These are phyloP conservation scores for Biston stratarius DNA, from an alignment of 2,888 invertebrate species.

Conservation along the genomic window DNA sequence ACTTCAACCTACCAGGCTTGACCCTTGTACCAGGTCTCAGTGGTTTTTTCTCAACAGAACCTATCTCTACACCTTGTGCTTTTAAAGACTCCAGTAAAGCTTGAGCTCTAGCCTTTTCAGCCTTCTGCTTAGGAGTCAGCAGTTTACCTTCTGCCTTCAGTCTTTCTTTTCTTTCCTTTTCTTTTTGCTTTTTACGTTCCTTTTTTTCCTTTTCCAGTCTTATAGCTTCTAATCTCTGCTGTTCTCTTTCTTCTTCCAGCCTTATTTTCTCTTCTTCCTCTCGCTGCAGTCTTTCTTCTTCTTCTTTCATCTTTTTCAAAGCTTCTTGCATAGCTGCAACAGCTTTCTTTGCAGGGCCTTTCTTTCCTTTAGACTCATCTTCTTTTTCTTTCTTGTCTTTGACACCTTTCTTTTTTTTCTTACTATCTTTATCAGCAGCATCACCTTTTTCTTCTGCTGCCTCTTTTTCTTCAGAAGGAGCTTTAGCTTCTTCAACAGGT, in stretches of 20 bases:
- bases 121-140: slow-evolving; percentile 96
- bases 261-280: slow-evolving; percentile 94
- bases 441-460: slow-evolving; percentile 64
- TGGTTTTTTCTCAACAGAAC: slow-evolving; percentile 89
- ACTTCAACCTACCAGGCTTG: slow-evolving; percentile 89
- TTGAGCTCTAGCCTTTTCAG: slow-evolving; percentile 94
- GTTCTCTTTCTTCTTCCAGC: slow-evolving; percentile 91
- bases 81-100: slow-evolving; percentile 95
- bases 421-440: slow-evolving; percentile 68
- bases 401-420: slow-evolving; percentile 78
- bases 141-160: slow-evolving; percentile 98
- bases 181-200: slow-evolving; percentile 95
- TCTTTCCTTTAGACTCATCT: slow-evolving; percentile 87
- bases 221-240: slow-evolving; percentile 90
- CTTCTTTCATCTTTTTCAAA: slow-evolving; percentile 94
- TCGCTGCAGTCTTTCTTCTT: slow-evolving; percentile 91
- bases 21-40: slow-evolving; percentile 91
- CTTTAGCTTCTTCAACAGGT: slow-evolving; percentile 56
- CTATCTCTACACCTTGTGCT: slow-evolving; percentile 94
- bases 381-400: slow-evolving; percentile 75
- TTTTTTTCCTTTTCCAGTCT: slow-evolving; percentile 95
- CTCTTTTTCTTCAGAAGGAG: slow-evolving; percentile 67
- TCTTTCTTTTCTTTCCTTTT: slow-evolving; percentile 96
- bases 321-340: slow-evolving; percentile 97
- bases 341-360: slow-evolving; percentile 93